These are phyloP conservation scores for Coptotermes formosanus DNA, from an alignment of 1,140 invertebrate genomes.

Conservation along the genomic window DNA sequence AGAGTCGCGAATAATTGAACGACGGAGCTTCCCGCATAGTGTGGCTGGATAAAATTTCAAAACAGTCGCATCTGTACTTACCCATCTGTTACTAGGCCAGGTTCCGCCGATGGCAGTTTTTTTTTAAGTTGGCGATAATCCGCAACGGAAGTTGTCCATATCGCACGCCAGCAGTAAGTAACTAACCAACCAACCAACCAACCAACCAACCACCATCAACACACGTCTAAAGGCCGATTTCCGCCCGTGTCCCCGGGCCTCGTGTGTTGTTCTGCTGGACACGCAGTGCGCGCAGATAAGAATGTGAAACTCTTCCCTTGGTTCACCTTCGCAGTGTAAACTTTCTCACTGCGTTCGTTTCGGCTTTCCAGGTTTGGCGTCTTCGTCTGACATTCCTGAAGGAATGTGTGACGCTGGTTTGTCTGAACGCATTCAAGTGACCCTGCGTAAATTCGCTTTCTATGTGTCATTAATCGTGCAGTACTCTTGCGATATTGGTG, in stretches of 20 bases:
- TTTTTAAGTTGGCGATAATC: not conserved
- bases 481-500: no score
- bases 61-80: not conserved
- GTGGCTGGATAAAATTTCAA: not conserved
- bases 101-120: not conserved
- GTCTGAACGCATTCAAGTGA: not conserved
- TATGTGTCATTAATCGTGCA: no score
- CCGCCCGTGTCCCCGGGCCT: not conserved
- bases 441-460: no score
- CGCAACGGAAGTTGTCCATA: not conserved
- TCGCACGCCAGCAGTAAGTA: not conserved
- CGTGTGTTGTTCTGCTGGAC: not conserved
- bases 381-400: not conserved
- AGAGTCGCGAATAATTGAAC: not conserved
- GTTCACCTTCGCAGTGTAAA: not conserved
- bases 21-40: not conserved
- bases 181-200: no score
- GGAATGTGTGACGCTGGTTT: not conserved
- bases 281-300: not conserved
- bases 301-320: not conserved
- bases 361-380: not conserved
- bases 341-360: not conserved
- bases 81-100: not conserved
- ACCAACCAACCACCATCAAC: not conserved
- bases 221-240: not conserved